Evolutionary conservation across 2,113 vertebrate genomes (phyloP), one percentile per base, ranked within the genome.

Genomic region (Antennarius striatus): DNA sequence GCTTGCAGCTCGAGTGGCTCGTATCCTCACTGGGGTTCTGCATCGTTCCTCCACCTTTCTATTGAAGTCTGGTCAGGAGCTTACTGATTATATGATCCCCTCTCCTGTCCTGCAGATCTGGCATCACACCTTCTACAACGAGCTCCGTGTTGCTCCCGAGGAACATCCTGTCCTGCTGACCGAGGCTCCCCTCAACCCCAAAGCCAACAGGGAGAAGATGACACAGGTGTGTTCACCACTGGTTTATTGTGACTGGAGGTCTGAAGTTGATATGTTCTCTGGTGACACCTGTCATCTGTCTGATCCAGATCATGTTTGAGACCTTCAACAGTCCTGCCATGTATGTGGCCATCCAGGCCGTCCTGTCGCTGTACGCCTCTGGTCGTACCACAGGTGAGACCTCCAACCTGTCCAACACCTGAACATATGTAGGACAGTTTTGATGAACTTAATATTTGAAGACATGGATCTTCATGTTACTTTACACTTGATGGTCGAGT

Each of bases 271-370:
- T 13, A 5, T 4, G 14, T 30, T 22, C 14, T 0, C 29, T 4
- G 5, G 13, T 75, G 54, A 58, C 53, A 1, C 4, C 0, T 46
- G 7, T 14, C 13, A 0, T 54, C 3, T 36, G 22, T 15, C 4
- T 74, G 7, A 59, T 12, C 13, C 96, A 98, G 96, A 98, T 98
- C 87, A 98, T 99, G 96, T 99, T 99, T 2, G 96, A 99, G 88
- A 98, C 96, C 86, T 99, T 98, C 73, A 99, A 98, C 0, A 92
- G 92, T 70, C 97, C 97, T 0, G 96, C 96, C 90, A 99, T 98
- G 96, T 99, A 98, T 0, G 97, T 99, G 0, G 97, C 96, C 90
- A 99, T 99, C 88, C 96, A 99, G 88, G 96, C 97, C 0, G 96
- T 99, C 57, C 93, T 98, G 74, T 98, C 97, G 0, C 96, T 99